A percentile compares a stretch with the other conserved stretches of the same genome.
These are phyloP conservation scores for Drosophila nikananu DNA, from an alignment of 1,140 invertebrate genomes.

Conservation along the genomic window DNA sequence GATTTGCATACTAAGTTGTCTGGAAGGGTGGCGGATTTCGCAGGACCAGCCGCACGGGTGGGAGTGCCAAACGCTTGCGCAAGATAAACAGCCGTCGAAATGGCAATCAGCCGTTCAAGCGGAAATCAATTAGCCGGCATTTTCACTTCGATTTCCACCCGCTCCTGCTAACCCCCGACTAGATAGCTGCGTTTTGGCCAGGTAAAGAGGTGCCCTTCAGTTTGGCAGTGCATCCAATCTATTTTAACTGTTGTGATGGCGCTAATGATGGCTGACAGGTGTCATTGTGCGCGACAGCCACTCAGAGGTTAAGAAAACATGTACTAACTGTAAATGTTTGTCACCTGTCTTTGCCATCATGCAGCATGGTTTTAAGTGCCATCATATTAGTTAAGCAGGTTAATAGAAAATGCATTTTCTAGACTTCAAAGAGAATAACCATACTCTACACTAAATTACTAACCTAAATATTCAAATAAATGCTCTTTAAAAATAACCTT, in stretches of 20 bases:
- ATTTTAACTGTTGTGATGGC: constrained; percentile 6
- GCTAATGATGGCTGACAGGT: constrained; percentile 31
- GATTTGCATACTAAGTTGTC: constrained; percentile 46
- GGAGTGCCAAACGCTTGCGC: constrained; percentile 14
- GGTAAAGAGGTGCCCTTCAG: constrained; percentile 25
- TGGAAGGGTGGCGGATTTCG: not conserved
- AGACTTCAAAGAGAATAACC: not conserved
- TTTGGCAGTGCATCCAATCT: constrained; percentile 14
- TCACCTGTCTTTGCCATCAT: not conserved
- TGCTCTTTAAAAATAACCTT: not conserved
- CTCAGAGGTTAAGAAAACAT: not conserved
- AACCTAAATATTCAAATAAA: not conserved
- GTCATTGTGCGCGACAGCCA: constrained; percentile 1
- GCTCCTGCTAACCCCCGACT: not conserved
- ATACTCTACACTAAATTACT: not conserved
- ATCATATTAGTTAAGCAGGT: not conserved
- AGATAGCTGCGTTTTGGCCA: not conserved
- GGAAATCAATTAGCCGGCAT: constrained; percentile 65
- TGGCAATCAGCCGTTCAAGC: constrained; percentile 55
- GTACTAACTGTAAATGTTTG: not conserved
- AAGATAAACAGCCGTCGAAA: constrained; percentile 49
- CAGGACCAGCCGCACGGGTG: not conserved
- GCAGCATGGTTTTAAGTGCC: too few species aligned
- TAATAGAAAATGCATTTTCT: not conserved
- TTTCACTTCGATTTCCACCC: constrained; percentile 6